These are phyloP conservation scores for Archaeoteleia sp. DNA, from an alignment of 2,888 invertebrate species.

Conservation along the genomic window DNA sequence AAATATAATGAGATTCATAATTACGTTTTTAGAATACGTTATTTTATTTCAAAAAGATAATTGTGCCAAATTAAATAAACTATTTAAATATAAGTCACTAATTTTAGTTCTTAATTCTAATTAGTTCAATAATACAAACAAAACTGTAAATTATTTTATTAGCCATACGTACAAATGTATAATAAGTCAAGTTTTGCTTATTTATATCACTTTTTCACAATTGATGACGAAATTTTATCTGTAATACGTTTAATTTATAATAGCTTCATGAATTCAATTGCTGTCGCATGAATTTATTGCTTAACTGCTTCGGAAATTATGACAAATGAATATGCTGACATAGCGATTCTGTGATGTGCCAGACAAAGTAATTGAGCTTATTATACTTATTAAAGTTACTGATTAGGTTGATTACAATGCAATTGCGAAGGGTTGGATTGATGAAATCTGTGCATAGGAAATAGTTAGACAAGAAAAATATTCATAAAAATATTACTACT, in stretches of 20 bases:
- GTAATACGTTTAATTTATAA: conserved; percentile 32
- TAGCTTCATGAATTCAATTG: conserved; percentile 23
- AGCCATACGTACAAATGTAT: background rate
- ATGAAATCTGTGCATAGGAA: no score
- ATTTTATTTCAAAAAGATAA: no score
- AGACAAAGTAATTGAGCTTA: conserved; percentile 49
- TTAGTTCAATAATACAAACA: no score
- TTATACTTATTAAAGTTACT: conserved; percentile 41
- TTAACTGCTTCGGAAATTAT: conserved; percentile 36
- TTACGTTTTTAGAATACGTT: no score
- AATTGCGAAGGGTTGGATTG: conserved; percentile 26
- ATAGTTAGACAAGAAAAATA: no score
- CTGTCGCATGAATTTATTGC: conserved; percentile 24
- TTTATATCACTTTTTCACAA: conserved; percentile 2
- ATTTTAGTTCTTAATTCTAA: no score
- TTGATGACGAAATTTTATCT: conserved; percentile 14
- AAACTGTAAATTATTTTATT: no score
- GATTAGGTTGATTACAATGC: conserved; percentile 39
- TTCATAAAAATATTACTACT: no score
- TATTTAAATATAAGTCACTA: no score
- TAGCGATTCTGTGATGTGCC: conserved; percentile 30
- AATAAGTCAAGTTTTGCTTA: background rate
- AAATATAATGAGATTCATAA: no score
- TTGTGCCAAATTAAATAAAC: no score
- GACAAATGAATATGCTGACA: conserved; percentile 46